Base-by-base conservation (phyloP, 2,888 invertebrate genomes). In the Scrobipalpa atriplicella region DNA sequence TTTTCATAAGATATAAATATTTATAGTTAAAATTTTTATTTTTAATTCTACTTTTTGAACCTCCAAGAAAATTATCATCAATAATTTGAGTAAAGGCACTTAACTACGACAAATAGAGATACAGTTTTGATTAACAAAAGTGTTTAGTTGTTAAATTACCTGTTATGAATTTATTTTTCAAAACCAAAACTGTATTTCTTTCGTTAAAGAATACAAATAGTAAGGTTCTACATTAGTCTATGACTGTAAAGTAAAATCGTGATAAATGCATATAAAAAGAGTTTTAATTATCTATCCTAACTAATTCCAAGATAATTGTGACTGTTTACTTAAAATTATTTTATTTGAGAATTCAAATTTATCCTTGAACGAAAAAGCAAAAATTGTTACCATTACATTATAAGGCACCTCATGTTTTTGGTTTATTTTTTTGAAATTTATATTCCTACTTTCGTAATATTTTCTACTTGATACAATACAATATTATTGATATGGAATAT, bases 371-470 rank as follows among this genome's bases (percentile, higher is more conserved):
- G 29, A 29, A 71, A 71, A 73, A 75, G 69, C 56, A 64, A 68
- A 69, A 67, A 43, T 66, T 67, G 66, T 70, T 69, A 36, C 47
- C 62, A 62, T 77, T 75, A 76, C 72, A 77, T 81, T 64, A 62
- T 90, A 90, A 90, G 89, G 90, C 90, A 89, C 89, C 87, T 84
- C 76, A 78, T 79, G 77, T 86, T 83, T 89, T 89, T 89, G 87
- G 89, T 89, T 85, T 84, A 70, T 73, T 73, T 75, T 72, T 70
- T 38, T 61, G 67, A 65, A 62, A 67, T 66, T 70, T 71, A 66
- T 64, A 52, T 72, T 70, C 70, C 16, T 39, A 43, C 47, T 47
- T 65, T 39, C 11, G 5, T 54, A 7, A 7, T 8, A 9, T 19
- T 1, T 21, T 11, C 21, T 54, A 21, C 10, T 21, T 18, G 10